Base-by-base conservation (phyloP, 2,797 vertebrate genomes). In the Apogon talboti region DNA sequence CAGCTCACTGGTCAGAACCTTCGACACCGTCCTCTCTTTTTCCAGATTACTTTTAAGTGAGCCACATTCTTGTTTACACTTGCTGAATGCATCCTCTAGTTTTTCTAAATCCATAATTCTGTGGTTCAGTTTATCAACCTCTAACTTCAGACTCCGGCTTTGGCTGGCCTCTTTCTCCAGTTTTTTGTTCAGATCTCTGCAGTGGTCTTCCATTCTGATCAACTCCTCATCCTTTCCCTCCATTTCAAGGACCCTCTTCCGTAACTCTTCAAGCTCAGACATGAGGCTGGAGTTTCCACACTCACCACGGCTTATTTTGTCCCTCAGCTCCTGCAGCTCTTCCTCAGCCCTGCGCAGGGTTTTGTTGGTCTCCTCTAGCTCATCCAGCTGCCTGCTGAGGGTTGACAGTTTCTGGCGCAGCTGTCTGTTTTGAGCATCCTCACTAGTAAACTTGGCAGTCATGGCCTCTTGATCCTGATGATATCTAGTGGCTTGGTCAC, bases 181-280 rank as follows among this genome's bases (percentile, higher is more conserved):
- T 78, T 96, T 98, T 70, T 93, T 96, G 38, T 95, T 95, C 67
- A 99, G 96, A 77, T 98, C 96, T 76, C 95, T 91, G 84, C 96
- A 99, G 79, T 96, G 96, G 60, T 98, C 95, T 87, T 98, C 97
- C 95, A 98, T 96, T 78, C 95, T 94, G 77, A 96, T 94, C 71
- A 98, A 85, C 83, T 98, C 97, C 73, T 98, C 96, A 2, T 98
- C 97, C 89, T 99, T 99, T 47, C 96, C 98, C 86, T 98, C 97
- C 96, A 98, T 98, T 76, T 98, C 96, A 38, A 98, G 91, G 2
- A 98, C 92, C 64, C 95, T 92, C 78, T 97, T 98, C 48, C 95
- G 91, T 66, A 99, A 87, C 76, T 97, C 95, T 67, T 99, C 96
- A 0, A 98, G 95, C 88, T 99, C 97, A 0, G 91, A 93, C 92